Conservation (phyloP, 2,113 vertebrate species). For the Rhinoptilus africanus region DNA sequence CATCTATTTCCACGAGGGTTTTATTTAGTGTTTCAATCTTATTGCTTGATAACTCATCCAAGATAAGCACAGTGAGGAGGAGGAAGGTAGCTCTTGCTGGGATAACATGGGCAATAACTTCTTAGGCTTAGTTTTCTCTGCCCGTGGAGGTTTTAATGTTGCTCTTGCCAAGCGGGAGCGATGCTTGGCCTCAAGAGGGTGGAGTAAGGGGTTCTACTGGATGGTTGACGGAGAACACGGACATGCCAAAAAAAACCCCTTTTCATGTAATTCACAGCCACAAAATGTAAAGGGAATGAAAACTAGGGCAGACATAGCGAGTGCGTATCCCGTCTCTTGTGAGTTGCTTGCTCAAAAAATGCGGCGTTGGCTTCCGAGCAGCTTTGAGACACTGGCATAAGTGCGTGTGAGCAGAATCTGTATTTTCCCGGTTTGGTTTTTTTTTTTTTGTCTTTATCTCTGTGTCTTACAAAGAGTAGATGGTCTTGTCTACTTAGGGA, state of each 20-base stretch:
- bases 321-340: background rate
- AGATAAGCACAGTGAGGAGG: background rate
- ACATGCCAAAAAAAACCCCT: background rate
- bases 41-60: background rate
- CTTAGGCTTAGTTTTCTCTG: rapidly evolving
- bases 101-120: background rate
- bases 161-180: background rate
- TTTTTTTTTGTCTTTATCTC: background rate
- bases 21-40: background rate
- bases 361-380: background rate
- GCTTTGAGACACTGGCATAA: background rate
- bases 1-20: background rate
- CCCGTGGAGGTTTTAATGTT: rapidly evolving
- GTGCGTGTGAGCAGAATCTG: background rate
- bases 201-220: background rate
- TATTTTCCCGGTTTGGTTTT: background rate
- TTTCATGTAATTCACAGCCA: background rate
- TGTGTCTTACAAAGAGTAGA: background rate
- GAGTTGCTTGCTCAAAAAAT: background rate
- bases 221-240: rapidly evolving
- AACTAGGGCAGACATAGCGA: background rate
- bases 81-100: background rate
- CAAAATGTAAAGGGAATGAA: background rate
- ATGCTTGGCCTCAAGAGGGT: background rate
- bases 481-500: background rate